A percentile compares a stretch with the other conserved stretches of the same genome.
These are phyloP conservation scores for Papilio machaon DNA, from an alignment of 1,140 invertebrate species.

Conservation along the genomic window DNA sequence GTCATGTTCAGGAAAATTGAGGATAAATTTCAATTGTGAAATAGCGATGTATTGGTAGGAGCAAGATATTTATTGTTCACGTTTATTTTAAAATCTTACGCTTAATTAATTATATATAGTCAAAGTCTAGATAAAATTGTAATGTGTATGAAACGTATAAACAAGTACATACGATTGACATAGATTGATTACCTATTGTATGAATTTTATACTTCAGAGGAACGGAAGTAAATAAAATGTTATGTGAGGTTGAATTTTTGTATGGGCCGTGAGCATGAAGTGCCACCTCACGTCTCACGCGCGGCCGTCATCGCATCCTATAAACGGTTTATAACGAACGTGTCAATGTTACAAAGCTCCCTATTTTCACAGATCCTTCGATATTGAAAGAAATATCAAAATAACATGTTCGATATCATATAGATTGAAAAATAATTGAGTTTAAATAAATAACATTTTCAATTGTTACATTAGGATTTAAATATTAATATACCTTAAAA, in stretches of 20 bases:
- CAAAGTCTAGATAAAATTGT: too few species aligned
- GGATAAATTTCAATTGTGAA: background rate
- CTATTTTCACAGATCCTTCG: constrained; percentile 34
- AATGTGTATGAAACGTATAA: background rate
- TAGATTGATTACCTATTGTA: background rate
- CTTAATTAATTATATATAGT: too few species aligned
- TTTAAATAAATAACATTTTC: constrained; percentile 4
- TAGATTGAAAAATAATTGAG: background rate
- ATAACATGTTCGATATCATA: constrained; percentile 4
- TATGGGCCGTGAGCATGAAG: background rate
- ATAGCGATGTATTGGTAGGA: background rate
- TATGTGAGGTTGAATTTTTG: background rate
- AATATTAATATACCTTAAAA: background rate
- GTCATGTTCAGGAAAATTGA: background rate
- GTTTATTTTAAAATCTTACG: background rate
- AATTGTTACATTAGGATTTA: background rate
- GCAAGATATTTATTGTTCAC: background rate
- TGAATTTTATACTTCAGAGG: background rate
- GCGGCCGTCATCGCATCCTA: constrained; percentile 30
- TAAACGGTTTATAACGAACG: constrained; percentile 36
- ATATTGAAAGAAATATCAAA: constrained; percentile 35
- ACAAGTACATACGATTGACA: background rate
- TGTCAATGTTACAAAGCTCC: constrained; percentile 36
- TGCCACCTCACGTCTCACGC: constrained; percentile 21
- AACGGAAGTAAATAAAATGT: background rate